Evolutionary conservation across 2,113 vertebrate genomes (phyloP).

Genomic region (Oncorhynchus clarkii): DNA sequence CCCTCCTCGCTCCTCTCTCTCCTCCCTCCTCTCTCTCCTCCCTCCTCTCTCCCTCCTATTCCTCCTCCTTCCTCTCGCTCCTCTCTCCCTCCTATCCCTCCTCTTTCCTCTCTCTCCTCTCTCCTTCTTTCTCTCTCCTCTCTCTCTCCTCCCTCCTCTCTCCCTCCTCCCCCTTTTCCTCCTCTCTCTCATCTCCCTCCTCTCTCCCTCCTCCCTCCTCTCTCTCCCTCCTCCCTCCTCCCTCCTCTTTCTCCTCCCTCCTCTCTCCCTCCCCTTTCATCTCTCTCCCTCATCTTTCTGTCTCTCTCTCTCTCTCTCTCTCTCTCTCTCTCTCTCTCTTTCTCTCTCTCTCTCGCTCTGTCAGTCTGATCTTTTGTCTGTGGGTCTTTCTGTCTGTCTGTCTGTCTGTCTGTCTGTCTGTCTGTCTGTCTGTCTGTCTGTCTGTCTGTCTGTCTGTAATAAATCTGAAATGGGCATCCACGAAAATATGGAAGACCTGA

Average conservation of each 20-base stretch:
- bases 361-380: neutral
- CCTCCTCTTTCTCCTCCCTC: slow-evolving; percentile 4
- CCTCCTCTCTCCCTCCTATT: neutral
- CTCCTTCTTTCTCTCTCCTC: neutral
- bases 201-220: neutral
- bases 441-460: too few relatives aligned
- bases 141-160: too few relatives aligned
- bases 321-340: too few relatives aligned
- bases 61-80: slow-evolving; percentile 9
- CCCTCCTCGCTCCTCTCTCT: neutral
- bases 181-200: neutral
- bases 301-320: neutral
- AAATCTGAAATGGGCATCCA: too few relatives aligned
- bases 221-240: neutral
- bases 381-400: too few relatives aligned
- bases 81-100: neutral
- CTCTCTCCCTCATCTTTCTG: too few relatives aligned
- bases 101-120: neutral
- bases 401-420: too few relatives aligned
- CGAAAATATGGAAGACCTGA: too few relatives aligned
- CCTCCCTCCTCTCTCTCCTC: neutral
- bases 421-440: too few relatives aligned
- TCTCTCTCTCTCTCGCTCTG: neutral
- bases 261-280: neutral
- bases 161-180: neutral